Percentiles rank a stretch among this genome's conserved stretches.
Evolutionary conservation across 2,888 invertebrate genomes (phyloP).

Genomic region (Ypsolopha sequella): DNA sequence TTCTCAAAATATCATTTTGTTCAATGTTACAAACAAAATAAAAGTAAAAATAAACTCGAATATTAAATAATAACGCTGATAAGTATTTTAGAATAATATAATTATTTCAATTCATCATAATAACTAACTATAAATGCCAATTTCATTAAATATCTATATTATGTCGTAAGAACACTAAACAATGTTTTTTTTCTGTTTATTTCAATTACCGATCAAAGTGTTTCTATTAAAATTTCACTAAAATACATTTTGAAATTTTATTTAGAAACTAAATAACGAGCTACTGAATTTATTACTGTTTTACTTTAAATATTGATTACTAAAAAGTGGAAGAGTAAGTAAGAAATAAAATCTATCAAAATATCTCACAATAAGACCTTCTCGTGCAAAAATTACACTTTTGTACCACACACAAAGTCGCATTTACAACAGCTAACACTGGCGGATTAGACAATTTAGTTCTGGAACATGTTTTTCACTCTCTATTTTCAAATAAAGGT

Average conservation of each 20-base stretch:
- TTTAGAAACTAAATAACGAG: constrained; percentile 24
- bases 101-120: constrained; percentile 66
- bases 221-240: neutral
- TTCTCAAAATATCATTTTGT: no score
- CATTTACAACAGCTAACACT: no score
- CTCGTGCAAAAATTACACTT: no score
- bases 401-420: no score
- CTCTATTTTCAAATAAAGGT: no score
- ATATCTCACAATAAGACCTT: no score
- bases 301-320: neutral
- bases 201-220: neutral
- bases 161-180: constrained; percentile 53
- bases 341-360: neutral
- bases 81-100: constrained; percentile 70
- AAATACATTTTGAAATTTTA: constrained; percentile 12
- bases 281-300: constrained; percentile 6
- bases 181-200: constrained; percentile 16
- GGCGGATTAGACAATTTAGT: no score
- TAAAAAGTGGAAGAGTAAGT: neutral
- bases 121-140: constrained; percentile 70
- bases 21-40: no score
- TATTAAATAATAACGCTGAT: constrained; percentile 54
- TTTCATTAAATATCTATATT: constrained; percentile 45
- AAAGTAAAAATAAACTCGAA: neutral
- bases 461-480: no score